Conservation (phyloP, 2,797 vertebrate species). For the Helicolenus hilgendorfi region DNA sequence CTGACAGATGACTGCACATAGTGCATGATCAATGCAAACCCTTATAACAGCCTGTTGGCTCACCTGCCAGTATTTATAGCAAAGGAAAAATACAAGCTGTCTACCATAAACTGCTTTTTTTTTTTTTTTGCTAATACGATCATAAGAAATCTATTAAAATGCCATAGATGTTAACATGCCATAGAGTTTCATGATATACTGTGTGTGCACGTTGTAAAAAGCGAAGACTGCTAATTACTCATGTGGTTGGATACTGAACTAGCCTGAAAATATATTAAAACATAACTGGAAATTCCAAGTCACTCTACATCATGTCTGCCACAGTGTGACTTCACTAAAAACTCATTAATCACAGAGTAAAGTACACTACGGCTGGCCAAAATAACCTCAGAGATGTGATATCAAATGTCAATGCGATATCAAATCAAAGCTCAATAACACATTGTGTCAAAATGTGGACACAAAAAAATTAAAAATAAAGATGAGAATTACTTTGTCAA, state of each 20-base stretch:
- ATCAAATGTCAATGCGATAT: slow-evolving; percentile 16
- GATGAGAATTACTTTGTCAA: background rate
- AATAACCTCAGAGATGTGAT: background rate
- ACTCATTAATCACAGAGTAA: slow-evolving; percentile 33
- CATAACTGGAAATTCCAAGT: slow-evolving; percentile 42
- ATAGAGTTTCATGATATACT: slow-evolving; percentile 2
- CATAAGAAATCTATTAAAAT: slow-evolving; percentile 44
- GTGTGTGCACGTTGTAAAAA: slow-evolving; percentile 27
- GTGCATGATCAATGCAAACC: slow-evolving; percentile 17
- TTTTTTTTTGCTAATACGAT: slow-evolving; percentile 18
- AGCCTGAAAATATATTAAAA: slow-evolving; percentile 34
- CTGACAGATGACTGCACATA: slow-evolving; percentile 43
- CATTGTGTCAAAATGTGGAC: background rate
- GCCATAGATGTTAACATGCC: slow-evolving; percentile 3
- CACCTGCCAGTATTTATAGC: slow-evolving; percentile 29
- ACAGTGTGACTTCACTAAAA: slow-evolving; percentile 51
- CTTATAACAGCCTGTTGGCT: slow-evolving; percentile 22
- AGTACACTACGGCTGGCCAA: background rate
- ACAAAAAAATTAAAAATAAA: background rate
- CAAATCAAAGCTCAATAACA: background rate
- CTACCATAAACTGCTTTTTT: slow-evolving; percentile 23
- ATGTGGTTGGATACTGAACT: background rate
- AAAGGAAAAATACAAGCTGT: slow-evolving; percentile 31
- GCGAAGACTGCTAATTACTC: slow-evolving; percentile 22
- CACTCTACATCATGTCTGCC: slow-evolving; percentile 48